phyloP scores from a whole-genome alignment of 2,888 invertebrate genomes.

The Ophonus ardosiacus region DNA sequence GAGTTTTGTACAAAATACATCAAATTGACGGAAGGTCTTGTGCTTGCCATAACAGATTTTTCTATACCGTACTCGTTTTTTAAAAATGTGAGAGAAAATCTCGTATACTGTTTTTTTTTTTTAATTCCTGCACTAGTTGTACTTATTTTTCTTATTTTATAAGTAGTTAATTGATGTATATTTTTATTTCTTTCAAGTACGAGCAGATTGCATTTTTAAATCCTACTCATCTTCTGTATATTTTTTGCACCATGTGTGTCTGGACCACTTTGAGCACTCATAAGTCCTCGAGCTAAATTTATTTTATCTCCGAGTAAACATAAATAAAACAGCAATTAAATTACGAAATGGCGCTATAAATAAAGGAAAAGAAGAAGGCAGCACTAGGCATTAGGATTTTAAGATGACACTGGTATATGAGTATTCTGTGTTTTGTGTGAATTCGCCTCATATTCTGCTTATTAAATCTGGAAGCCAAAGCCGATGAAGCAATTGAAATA shows the following conservation, averaged over 20 bases:
- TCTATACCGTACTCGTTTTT: too few relatives aligned
- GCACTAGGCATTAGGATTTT: not conserved
- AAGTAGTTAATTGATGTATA: not conserved
- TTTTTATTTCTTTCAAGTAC: not conserved
- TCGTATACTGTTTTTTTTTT: too few relatives aligned
- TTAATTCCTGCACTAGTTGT: not conserved
- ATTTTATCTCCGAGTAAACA: constrained; percentile 33
- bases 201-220: not conserved
- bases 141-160: not conserved
- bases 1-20: too few relatives aligned
- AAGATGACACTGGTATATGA: not conserved
- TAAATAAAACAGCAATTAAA: constrained; percentile 32
- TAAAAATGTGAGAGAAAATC: too few relatives aligned
- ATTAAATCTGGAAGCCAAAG: constrained; percentile 6
- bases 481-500: constrained; percentile 57
- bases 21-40: too few relatives aligned
- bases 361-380: not conserved
- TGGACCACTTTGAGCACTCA: not conserved
- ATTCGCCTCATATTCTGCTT: constrained; percentile 40
- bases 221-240: not conserved
- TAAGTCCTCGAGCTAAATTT: constrained; percentile 9
- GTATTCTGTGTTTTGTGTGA: not conserved
- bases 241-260: constrained; percentile 17
- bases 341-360: constrained; percentile 23
- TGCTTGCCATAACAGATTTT: too few relatives aligned